Evolutionary conservation across 2,797 vertebrate genomes (phyloP), one percentile per base, ranked within the genome.

Genomic region (Trachurus trachurus): DNA sequence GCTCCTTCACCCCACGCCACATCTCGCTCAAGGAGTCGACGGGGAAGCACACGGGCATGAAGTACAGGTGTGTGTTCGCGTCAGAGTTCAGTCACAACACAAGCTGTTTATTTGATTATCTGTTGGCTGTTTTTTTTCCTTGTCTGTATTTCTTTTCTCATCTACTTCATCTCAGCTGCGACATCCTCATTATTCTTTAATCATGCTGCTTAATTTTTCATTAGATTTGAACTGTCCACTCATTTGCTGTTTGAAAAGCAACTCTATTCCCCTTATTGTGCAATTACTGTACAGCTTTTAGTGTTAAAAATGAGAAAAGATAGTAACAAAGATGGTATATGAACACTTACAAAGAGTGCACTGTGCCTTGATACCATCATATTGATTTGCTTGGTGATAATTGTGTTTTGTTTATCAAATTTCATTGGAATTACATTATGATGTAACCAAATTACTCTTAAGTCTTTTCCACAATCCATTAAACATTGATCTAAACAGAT

Each of bases 21-120:
- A 99, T 99, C 92, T 99, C 98, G 1, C 96, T 99, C 89, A 99
- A 99, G 90, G 98, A 99, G 94, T 99, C 98, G 61, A 99, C 98
- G 0, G 98, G 97, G 22, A 99, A 99, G 91, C 97, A 97, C 95
- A 99, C 98, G 34, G 98, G 98, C 93, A 99, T 99, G 98, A 99
- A 99, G 95, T 99, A 99, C 94, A 98, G 98, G 98, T 99, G 97
- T 87, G 97, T 85, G 31, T 70, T 7, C 13, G 47, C 15, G 15
- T 45, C 45, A 19, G 54, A 26, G 47, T 65, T 5, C 6, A 13
- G 15, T 22, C 22, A 29, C 53, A 65, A 22, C 50, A 44, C 2
- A 22, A 21, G 49, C 47, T 49, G 49, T 22, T 6, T 42, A 1
- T 13, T 42, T 42, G 6, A 21, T 52, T 52, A 11, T 42, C 9